Conservation (phyloP, 2,113 vertebrate genomes). For the Serinus canaria region DNA sequence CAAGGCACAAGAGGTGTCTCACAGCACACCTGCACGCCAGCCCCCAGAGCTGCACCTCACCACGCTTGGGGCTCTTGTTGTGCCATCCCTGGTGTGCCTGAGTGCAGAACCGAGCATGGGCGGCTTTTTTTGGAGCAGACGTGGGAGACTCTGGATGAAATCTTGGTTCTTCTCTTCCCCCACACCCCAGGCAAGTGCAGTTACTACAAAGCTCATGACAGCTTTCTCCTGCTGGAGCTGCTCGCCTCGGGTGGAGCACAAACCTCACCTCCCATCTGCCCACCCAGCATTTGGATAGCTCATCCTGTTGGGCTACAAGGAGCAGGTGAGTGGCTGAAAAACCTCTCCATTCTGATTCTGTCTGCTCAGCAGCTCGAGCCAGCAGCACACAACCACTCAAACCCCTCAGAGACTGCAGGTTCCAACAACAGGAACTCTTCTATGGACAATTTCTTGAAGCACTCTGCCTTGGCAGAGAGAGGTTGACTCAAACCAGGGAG, state of each 20-base stretch:
- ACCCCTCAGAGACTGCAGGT: background rate
- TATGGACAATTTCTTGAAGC: background rate
- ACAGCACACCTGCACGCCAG: background rate
- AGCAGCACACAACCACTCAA: background rate
- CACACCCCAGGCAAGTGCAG: background rate
- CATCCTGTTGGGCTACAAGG: background rate
- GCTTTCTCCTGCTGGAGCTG: background rate
- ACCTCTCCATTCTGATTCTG: fast-evolving
- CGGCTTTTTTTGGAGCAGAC: background rate
- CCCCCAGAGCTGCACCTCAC: background rate
- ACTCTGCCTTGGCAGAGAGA: background rate
- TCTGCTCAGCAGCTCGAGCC: background rate
- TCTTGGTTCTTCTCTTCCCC: background rate
- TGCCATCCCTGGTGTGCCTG: background rate
- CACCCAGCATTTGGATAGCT: fast-evolving
- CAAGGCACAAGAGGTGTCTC: background rate
- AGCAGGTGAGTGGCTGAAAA: background rate
- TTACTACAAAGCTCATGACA: background rate
- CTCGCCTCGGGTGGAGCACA: fast-evolving
- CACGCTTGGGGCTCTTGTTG: background rate
- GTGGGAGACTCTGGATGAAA: slow-evolving; percentile 7
- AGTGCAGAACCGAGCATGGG: background rate
- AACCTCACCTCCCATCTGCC: background rate
- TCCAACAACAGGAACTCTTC: background rate
- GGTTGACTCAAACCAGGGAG: background rate